Conservation (phyloP, 2,888 invertebrate genomes). For the Leucophenga maculata region DNA sequence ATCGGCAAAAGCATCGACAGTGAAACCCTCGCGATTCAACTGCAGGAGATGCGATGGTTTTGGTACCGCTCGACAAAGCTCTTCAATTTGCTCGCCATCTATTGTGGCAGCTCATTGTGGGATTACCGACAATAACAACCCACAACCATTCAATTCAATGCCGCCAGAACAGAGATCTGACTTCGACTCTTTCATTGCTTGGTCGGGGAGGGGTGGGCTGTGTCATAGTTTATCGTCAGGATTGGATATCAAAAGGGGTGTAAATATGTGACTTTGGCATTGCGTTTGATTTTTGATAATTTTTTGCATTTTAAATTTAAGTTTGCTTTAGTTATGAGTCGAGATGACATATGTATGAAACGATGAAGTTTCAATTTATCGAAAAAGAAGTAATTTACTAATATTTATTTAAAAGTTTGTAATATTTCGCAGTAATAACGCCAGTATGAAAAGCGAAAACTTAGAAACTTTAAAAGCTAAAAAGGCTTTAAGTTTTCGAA, state of each 20-base stretch:
- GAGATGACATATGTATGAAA: conserved; percentile 27
- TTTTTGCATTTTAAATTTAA: conserved; percentile 35
- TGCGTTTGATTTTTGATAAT: conserved; percentile 66
- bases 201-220: conserved; percentile 13
- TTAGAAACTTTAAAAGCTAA: too few species aligned
- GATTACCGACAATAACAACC: conserved; percentile 52
- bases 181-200: not conserved
- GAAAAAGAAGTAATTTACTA: too few species aligned
- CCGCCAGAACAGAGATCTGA: not conserved
- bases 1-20: conserved; percentile 50
- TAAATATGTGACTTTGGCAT: conserved; percentile 68
- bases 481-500: too few species aligned
- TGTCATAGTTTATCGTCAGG: conserved; percentile 35
- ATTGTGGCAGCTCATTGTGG: conserved; percentile 69
- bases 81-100: conserved; percentile 68
- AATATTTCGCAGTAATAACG: too few species aligned
- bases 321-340: conserved; percentile 44
- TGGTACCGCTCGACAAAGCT: conserved; percentile 53
- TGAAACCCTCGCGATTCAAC: conserved; percentile 43
- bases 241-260: conserved; percentile 67
- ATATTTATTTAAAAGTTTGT: too few species aligned
- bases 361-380: too few species aligned
- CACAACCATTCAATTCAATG: not conserved
- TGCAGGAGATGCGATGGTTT: conserved; percentile 21
- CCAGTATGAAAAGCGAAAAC: too few species aligned